Conservation (phyloP, 2,888 invertebrate genomes). For the Pollenia griseotomentosa region DNA sequence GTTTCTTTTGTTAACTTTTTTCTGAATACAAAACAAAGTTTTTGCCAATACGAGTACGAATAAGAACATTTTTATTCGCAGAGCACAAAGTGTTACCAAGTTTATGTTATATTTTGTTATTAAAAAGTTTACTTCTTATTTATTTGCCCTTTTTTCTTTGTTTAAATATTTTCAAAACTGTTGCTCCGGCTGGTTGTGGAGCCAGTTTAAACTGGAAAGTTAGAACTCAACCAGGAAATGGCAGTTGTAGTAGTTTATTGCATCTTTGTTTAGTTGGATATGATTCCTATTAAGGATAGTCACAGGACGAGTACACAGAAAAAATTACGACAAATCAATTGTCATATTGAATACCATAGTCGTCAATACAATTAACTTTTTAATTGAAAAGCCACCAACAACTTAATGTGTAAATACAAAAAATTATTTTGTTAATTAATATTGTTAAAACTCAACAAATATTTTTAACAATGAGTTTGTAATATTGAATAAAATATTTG, state of each 20-base stretch:
- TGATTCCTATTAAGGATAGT: not conserved
- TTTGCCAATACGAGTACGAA: constrained; percentile 8
- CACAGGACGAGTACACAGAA: not conserved
- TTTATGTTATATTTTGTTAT: constrained; percentile 57
- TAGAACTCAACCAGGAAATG: constrained; percentile 11
- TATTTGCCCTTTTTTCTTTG: not conserved
- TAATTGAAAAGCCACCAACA: too few relatives aligned
- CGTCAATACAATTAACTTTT: too few relatives aligned
- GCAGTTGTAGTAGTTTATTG: constrained; percentile 12
- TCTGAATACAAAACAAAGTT: constrained; percentile 26
- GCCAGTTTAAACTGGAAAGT: constrained; percentile 14
- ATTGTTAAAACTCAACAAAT: too few relatives aligned
- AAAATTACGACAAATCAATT: too few relatives aligned
- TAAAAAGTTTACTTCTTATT: constrained; percentile 48
- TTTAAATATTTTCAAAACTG: constrained; percentile 34
- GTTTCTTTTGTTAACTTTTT: not conserved
- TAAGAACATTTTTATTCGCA: not conserved
- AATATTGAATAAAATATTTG: too few relatives aligned
- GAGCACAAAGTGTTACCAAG: constrained; percentile 54
- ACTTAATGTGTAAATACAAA: too few relatives aligned
- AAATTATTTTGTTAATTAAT: too few relatives aligned
- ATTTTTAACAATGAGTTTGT: too few relatives aligned
- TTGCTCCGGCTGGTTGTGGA: constrained; percentile 35
- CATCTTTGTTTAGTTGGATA: not conserved
- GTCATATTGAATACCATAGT: too few relatives aligned